Evolutionary conservation across 2,888 invertebrate genomes (phyloP).

Genomic region (Volucella inanis): DNA sequence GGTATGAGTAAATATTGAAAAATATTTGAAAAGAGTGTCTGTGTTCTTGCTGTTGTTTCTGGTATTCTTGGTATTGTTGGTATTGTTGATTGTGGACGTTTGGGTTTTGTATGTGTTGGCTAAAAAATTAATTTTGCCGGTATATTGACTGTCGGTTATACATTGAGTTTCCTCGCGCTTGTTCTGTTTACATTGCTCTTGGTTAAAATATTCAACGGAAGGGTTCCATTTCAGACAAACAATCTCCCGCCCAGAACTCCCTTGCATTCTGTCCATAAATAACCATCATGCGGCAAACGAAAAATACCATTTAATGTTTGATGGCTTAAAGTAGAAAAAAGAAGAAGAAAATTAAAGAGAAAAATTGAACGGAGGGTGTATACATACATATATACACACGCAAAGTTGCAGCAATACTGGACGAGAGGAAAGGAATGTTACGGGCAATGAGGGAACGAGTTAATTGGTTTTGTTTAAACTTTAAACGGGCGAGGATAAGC

Average conservation of each 20-base stretch:
- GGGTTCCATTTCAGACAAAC: constrained; percentile 37
- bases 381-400: not conserved
- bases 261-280: constrained; percentile 24
- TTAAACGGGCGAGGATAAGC: constrained; percentile 15
- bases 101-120: not conserved
- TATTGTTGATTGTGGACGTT: constrained; percentile 5
- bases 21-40: constrained; percentile 33
- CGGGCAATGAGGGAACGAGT: constrained; percentile 1
- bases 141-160: not conserved
- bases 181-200: constrained; percentile 29
- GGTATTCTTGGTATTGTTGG: not conserved
- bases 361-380: not conserved
- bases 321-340: constrained; percentile 1
- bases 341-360: not conserved
- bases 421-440: too few species aligned
- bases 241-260: not conserved
- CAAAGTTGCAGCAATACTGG: too few species aligned
- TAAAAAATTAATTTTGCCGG: not conserved
- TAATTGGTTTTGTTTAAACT: constrained; percentile 53
- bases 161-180: constrained; percentile 30
- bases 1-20: constrained; percentile 29
- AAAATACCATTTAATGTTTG: constrained; percentile 54
- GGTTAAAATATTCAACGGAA: constrained; percentile 54
- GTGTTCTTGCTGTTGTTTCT: constrained; percentile 22
- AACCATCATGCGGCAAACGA: constrained; percentile 55